Evolutionary conservation across 2,113 vertebrate species (phyloP).

Genomic region (Myotis davidii): DNA sequence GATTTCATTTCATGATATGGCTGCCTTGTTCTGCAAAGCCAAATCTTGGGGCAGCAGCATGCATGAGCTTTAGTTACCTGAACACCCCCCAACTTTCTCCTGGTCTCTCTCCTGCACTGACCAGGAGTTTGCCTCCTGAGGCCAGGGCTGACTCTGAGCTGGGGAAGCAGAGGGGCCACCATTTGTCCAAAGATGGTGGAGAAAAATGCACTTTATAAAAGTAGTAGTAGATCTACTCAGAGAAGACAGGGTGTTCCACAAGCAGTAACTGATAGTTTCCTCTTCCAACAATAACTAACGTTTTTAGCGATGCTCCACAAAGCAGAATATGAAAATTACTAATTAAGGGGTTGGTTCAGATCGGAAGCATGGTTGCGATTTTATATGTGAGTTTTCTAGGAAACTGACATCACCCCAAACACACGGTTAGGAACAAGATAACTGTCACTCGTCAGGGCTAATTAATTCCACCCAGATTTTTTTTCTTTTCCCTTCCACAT

Average conservation of each 20-base stretch:
- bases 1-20: neutral
- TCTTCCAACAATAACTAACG: neutral
- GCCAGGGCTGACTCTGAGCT: too few relatives aligned
- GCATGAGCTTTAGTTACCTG: neutral
- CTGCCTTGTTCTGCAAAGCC: neutral
- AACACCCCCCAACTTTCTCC: neutral
- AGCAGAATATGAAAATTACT: neutral
- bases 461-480: conserved; percentile 62
- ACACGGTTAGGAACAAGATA: conserved; percentile 37
- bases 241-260: neutral
- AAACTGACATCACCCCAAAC: conserved; percentile 66
- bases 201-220: neutral
- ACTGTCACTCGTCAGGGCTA: conserved; percentile 51
- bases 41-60: too few relatives aligned
- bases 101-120: neutral
- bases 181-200: neutral
- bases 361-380: neutral
- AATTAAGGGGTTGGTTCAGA: neutral
- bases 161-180: too few relatives aligned
- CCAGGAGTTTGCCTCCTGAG: neutral
- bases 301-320: neutral
- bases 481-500: neutral
- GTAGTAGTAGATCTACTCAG: neutral
- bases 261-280: neutral
- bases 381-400: conserved; percentile 60